Conservation (phyloP, 2,113 vertebrate species). For the Tragelaphus scriptus region DNA sequence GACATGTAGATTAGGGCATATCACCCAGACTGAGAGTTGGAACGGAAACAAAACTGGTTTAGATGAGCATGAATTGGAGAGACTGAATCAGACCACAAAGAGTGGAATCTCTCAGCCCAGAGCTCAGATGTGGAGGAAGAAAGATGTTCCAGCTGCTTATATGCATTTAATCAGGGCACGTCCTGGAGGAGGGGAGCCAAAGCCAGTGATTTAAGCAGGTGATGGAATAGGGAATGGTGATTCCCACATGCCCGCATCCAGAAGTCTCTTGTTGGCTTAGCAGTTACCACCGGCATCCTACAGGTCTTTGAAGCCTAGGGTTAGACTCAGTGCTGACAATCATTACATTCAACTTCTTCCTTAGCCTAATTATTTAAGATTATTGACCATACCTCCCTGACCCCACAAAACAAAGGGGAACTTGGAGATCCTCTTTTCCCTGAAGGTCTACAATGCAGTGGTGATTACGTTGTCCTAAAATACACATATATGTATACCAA, state of each 20-base stretch:
- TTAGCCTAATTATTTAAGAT: background rate
- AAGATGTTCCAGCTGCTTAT: background rate
- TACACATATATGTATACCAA: background rate
- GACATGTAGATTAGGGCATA: background rate
- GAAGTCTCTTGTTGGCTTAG: background rate
- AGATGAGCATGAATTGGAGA: background rate
- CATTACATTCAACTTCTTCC: background rate
- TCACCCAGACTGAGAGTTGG: background rate
- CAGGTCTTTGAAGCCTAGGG: background rate
- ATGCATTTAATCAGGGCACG: background rate
- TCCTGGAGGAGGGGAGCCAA: background rate
- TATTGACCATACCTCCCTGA: background rate
- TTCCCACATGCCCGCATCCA: accelerated
- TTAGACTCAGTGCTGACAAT: background rate
- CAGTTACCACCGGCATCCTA: background rate
- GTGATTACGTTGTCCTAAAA: background rate
- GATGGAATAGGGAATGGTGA: background rate
- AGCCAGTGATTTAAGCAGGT: background rate
- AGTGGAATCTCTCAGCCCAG: background rate
- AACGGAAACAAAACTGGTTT: background rate
- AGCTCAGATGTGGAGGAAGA: background rate
- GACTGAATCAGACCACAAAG: background rate
- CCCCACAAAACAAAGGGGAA: background rate
- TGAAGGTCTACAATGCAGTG: background rate
- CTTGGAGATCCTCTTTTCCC: background rate